Evolutionary conservation across 2,888 invertebrate species (phyloP).

Genomic region (Nomada flava): DNA sequence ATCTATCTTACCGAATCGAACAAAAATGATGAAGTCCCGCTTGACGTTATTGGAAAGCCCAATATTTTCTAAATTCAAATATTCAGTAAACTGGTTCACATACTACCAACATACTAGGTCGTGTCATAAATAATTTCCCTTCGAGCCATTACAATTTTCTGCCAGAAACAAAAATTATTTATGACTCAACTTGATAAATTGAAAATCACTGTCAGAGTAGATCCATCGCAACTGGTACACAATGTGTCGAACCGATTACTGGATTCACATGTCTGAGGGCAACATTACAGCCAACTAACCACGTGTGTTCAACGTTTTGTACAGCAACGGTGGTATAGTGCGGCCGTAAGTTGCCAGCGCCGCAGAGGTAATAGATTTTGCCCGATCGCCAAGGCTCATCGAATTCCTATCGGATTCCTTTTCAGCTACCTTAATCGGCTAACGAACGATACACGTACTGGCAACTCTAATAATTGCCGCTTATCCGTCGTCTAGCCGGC

Average conservation of each 20-base stretch:
- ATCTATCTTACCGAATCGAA: no score
- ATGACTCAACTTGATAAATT: background rate
- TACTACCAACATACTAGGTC: no score
- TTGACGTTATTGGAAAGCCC: no score
- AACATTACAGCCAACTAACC: slow-evolving; percentile 43
- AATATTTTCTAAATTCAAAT: no score
- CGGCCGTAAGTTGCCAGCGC: slow-evolving; percentile 53
- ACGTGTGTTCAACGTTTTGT: slow-evolving; percentile 33
- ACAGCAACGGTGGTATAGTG: slow-evolving; percentile 4
- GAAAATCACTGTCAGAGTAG: background rate
- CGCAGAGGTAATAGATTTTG: slow-evolving; percentile 75
- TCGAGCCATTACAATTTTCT: no score
- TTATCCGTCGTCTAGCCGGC: slow-evolving; percentile 73
- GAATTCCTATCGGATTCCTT: slow-evolving; percentile 79
- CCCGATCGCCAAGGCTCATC: slow-evolving; percentile 63
- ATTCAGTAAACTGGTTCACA: background rate
- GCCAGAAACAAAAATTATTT: no score
- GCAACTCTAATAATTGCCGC: slow-evolving; percentile 81
- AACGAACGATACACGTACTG: slow-evolving; percentile 78
- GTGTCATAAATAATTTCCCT: no score
- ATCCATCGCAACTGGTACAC: background rate
- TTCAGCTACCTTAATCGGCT: slow-evolving; percentile 77
- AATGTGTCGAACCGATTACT: slow-evolving; percentile 6
- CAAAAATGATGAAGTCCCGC: no score
- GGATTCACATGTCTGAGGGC: slow-evolving; percentile 15